These are phyloP conservation scores for Neodiprion lecontei DNA, from an alignment of 1,140 invertebrate species.

Conservation along the genomic window DNA sequence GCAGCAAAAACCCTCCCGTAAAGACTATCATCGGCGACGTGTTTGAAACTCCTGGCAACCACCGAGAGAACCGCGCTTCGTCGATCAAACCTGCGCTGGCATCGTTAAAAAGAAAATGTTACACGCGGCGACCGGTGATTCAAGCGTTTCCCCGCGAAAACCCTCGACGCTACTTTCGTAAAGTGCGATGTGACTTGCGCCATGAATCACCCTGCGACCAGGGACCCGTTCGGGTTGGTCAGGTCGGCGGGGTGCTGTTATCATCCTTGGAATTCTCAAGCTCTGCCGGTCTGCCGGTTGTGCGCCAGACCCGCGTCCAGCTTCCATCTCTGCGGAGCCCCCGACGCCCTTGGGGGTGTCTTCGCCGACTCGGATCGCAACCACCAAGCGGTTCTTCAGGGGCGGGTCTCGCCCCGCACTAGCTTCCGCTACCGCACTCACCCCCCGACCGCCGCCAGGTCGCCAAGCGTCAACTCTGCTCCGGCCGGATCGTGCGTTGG, in stretches of 20 bases:
- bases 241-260: conserved; percentile 60
- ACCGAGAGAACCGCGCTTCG: no score
- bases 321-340: conserved; percentile 42
- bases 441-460: conserved; percentile 43
- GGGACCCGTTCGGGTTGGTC: conserved; percentile 54
- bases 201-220: conserved; percentile 61
- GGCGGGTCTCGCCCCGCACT: conserved; percentile 36
- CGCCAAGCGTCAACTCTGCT: conserved; percentile 21
- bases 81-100: no score
- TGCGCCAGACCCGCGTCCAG: conserved; percentile 51
- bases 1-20: no score
- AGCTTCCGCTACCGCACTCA: conserved; percentile 52
- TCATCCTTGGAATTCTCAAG: conserved; percentile 55
- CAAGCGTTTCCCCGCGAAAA: no score
- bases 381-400: conserved; percentile 21
- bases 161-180: no score
- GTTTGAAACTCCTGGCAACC: no score
- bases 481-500: conserved; percentile 36
- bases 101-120: no score
- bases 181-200: conserved; percentile 56
- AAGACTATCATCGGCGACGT: no score
- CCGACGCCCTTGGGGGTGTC: neutral
- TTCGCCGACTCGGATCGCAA: conserved; percentile 16
- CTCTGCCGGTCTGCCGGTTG: conserved; percentile 49
- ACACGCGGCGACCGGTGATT: no score